Conservation (phyloP, 2,797 vertebrate genomes). For the Uromys caudimaculatus region DNA sequence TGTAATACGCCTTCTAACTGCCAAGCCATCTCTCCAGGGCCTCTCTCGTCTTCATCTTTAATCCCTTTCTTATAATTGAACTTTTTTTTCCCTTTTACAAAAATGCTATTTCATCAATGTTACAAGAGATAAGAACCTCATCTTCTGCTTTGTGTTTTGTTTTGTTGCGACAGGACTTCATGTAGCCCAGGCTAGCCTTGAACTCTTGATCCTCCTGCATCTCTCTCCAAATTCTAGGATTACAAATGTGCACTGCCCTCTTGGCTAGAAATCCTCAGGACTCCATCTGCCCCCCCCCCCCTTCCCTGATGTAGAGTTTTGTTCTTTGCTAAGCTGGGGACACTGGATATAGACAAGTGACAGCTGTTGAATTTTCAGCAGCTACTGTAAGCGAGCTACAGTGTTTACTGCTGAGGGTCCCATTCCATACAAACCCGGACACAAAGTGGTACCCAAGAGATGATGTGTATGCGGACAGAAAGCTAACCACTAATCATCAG, state of each 20-base stretch:
- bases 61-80: background rate
- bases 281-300: background rate
- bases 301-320: background rate
- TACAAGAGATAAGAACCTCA: background rate
- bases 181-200: background rate
- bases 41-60: background rate
- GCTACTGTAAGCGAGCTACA: no score
- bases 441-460: background rate
- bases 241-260: background rate
- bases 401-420: background rate
- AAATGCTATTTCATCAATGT: background rate
- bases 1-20: background rate
- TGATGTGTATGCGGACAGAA: rapidly evolving
- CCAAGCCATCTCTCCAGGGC: background rate
- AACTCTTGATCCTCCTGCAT: background rate
- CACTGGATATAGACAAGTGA: background rate
- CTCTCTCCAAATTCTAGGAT: background rate
- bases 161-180: background rate
- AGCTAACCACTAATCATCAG: background rate
- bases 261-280: background rate
- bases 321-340: background rate
- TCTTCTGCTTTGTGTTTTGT: background rate
- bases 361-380: background rate
- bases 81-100: background rate
- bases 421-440: background rate